Base-by-base conservation (phyloP, 2,113 vertebrate species). In the Cyanistes caeruleus region DNA sequence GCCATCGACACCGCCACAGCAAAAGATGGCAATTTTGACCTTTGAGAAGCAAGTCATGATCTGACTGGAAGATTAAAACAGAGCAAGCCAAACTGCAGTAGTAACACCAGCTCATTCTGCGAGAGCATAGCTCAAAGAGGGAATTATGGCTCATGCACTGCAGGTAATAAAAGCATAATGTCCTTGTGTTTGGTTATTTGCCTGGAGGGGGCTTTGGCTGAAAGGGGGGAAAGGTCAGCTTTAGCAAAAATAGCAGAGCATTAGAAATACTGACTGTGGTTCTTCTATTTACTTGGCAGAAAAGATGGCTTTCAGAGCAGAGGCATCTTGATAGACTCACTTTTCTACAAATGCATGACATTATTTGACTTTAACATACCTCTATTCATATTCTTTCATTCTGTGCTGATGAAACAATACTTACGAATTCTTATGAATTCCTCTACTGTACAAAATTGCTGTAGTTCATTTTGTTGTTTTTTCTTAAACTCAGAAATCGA, bases 111-210 rank as follows among this genome's bases (percentile, higher is more conserved):
- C 33, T 51, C 22, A 9, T 65, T 76, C 35, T 79, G 72, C 2
- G 5, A 41, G 19, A 83, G 44, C 21, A 35, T 4, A 69, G 24
- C 59, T 87, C 39, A 10, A 44, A 93, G 63, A 31, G 44, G 69
- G 55, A 75, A 37, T 39, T 31, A 95, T 96, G 94, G 95, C 89
- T 91, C 41, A 2, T 33, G 95, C 95, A 63, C 74, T 96, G 63
- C 77, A 96, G 93, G 92, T 95, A 93, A 93, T 73, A 79, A n/a
- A 64, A 76, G 33, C 11, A 25, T 12, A 27, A 46, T 7, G 24
- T 9, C 18, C 18, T 78, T 2, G 0, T 27, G 27, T 65, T 58
- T 62, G 18, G 24, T 67, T 69, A 31, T 80, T 41, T 70, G 39
- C 70, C 5, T 59, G 59, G 62, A 69, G 43, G 33, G 39, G 86